A percentile compares a stretch with the other conserved stretches of the same genome.
phyloP scores from a whole-genome alignment of 2,797 vertebrate genomes.

The Borostomias antarcticus region DNA sequence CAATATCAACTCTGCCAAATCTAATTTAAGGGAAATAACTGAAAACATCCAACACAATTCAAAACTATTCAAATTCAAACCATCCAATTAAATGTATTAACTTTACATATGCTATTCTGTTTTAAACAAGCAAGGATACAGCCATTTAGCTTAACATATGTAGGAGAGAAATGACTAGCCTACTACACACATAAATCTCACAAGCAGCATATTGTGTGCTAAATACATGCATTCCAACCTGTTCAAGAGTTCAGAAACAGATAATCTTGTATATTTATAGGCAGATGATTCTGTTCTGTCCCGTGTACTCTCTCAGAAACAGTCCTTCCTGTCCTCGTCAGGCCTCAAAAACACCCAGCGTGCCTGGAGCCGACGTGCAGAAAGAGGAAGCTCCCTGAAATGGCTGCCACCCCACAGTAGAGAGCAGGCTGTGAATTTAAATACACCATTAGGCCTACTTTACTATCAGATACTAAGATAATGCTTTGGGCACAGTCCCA shows the following conservation, averaged over 20 bases:
- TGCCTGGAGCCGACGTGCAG: slow-evolving; percentile 64
- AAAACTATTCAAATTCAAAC: no score
- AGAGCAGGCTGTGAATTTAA: slow-evolving; percentile 60
- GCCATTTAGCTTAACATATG: no score
- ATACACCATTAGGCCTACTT: slow-evolving; percentile 46
- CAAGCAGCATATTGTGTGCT: slow-evolving; percentile 29
- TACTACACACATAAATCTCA: slow-evolving; percentile 37
- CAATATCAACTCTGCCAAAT: slow-evolving; percentile 24
- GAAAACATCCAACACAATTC: background rate
- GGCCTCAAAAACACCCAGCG: slow-evolving; percentile 60
- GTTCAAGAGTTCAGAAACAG: slow-evolving; percentile 44
- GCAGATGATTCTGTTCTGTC: slow-evolving; percentile 47
- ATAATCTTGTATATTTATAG: slow-evolving; percentile 41
- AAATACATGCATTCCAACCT: slow-evolving; percentile 58
- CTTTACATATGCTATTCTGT: no score
- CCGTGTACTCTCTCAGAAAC: slow-evolving; percentile 60
- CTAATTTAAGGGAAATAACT: slow-evolving; percentile 8
- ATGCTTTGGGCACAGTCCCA: background rate
- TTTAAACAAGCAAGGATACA: no score
- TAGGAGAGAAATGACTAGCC: background rate
- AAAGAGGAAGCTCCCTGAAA: slow-evolving; percentile 75
- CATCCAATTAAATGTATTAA: no score
- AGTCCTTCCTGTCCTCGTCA: slow-evolving; percentile 60
- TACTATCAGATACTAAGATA: slow-evolving; percentile 4
- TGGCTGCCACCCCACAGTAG: slow-evolving; percentile 71